These are phyloP conservation scores for Entomobrya multifasciata DNA, from an alignment of 2,888 invertebrate genomes.

Conservation along the genomic window DNA sequence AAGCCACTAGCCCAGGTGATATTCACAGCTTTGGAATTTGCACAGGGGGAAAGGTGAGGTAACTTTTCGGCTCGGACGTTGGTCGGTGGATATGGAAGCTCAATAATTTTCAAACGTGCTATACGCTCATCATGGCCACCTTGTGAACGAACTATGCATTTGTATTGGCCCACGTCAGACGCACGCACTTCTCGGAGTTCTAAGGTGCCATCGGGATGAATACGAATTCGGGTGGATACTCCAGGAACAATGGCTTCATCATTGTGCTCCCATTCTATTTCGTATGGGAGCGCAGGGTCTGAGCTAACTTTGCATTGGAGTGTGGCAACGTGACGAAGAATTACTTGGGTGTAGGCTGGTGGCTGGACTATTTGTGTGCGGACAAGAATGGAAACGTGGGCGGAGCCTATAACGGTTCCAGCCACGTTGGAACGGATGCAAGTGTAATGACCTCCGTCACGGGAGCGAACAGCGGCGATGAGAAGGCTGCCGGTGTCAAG, in stretches of 20 bases:
- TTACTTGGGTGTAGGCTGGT: conserved; percentile 94
- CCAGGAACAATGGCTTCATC: conserved; percentile 83
- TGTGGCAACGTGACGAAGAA: conserved; percentile 95
- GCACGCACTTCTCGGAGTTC: conserved; percentile 89
- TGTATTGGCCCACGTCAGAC: conserved; percentile 96
- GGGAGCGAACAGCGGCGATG: conserved; percentile 90
- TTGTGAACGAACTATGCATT: conserved; percentile 93
- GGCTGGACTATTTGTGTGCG: conserved; percentile 96
- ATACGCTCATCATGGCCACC: conserved; percentile 96
- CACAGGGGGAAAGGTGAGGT: conserved; percentile 82
- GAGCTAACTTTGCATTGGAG: conserved; percentile 96
- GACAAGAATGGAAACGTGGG: conserved; percentile 84
- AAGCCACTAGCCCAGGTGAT: conserved; percentile 97
- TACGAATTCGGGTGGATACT: conserved; percentile 75
- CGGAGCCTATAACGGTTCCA: conserved; percentile 84
- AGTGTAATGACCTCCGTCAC: conserved; percentile 94
- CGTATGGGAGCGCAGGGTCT: conserved; percentile 92
- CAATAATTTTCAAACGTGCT: conserved; percentile 93
- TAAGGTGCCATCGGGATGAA: conserved; percentile 78
- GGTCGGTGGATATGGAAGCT: conserved; percentile 95
- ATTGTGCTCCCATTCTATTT: conserved; percentile 94
- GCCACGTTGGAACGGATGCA: conserved; percentile 95
- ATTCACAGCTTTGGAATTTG: conserved; percentile 87
- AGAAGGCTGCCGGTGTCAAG: conserved; percentile 93
- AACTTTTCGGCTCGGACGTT: conserved; percentile 88